Evolutionary conservation across 1,140 invertebrate species (phyloP), one percentile per base, ranked within the genome.

Genomic region (Drosophila takahashii): DNA sequence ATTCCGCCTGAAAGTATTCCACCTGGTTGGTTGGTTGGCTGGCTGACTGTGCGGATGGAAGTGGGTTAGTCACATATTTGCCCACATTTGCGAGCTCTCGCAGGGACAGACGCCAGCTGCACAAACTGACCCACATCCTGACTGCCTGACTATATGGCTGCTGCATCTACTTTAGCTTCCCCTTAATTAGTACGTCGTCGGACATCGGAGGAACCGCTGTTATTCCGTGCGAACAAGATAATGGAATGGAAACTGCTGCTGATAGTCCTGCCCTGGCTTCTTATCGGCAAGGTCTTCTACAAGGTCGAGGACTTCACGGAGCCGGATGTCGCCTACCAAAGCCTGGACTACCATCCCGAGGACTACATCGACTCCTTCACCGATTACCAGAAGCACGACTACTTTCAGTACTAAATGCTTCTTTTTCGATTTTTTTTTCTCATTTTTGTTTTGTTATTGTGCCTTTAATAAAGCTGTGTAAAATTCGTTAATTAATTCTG

Each of bases 81-180:
- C 58, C 18, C 6, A 53, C 45, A 67, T 65, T 37, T 47, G 60
- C 58, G 16, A 65, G 16, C 34, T 37, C n/a, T 34, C 18, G 36
- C 51, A 75, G 47, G 59, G 71, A 51, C 62, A 50, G 44, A 5
- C 45, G 47, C 44, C 81, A 86, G 77, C 81, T 85, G 83, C 83
- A 78, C 74, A 81, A 81, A 76, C 75, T 81, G 70, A 87, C 83
- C 83, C 78, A 85, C 78, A 78, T 85, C 27, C 48, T 34, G 48
- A 29, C 48, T 29, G 41, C 16, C 16, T 44, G 32, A 27, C 34
- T 22, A 36, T 16, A 44, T 50, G 13, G 62, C 41, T 54, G 48
- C 32, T 48, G n/a, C 2, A 48, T 27, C 27, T n/a, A 32, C 27
- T 32, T 32, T 32, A 6, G 64, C 22, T 53, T 39, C 27, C 13